Conservation (phyloP, 2,888 invertebrate genomes). For the Chymomyza caudatula region DNA sequence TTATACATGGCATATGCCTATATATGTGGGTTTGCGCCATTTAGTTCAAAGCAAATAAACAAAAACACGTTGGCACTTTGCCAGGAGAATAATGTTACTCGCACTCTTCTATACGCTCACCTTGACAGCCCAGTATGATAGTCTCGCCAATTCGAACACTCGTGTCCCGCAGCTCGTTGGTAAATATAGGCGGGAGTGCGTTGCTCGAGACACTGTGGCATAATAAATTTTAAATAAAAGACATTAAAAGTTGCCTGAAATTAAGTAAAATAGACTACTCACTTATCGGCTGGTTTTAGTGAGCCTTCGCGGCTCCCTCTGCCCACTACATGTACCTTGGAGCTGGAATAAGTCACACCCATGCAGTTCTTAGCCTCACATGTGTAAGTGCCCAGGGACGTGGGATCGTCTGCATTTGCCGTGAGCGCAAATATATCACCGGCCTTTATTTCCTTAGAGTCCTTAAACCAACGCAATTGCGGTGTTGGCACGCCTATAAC, state of each 20-base stretch:
- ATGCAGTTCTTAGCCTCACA: conserved; percentile 94
- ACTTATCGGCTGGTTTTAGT: conserved; percentile 84
- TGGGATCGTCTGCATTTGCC: conserved; percentile 90
- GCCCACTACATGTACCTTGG: conserved; percentile 89
- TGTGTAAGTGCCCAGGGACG: conserved; percentile 91
- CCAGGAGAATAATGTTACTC: conserved; percentile 42
- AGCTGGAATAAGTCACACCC: conserved; percentile 90
- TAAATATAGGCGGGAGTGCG: conserved; percentile 87
- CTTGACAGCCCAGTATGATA: conserved; percentile 86
- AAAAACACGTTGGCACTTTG: conserved; percentile 54
- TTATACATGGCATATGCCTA: conserved; percentile 7
- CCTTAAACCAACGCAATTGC: conserved; percentile 87
- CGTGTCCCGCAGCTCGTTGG: conserved; percentile 85
- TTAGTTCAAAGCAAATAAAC: conserved; percentile 33
- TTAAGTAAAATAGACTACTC: conserved; percentile 25
- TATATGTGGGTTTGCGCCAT: conserved; percentile 1
- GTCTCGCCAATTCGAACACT: conserved; percentile 88
- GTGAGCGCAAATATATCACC: conserved; percentile 93
- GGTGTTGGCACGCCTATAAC: conserved; percentile 94
- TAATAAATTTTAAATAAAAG: conserved; percentile 1
- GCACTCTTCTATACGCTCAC: conserved; percentile 76
- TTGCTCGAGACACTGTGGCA: conserved; percentile 46
- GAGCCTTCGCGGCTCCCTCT: conserved; percentile 85
- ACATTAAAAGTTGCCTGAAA: background rate
- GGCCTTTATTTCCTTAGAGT: conserved; percentile 91